Percentiles rank a stretch among this genome's conserved stretches.
These are phyloP conservation scores for Morone saxatilis DNA, from an alignment of 2,113 vertebrate genomes.

Conservation along the genomic window DNA sequence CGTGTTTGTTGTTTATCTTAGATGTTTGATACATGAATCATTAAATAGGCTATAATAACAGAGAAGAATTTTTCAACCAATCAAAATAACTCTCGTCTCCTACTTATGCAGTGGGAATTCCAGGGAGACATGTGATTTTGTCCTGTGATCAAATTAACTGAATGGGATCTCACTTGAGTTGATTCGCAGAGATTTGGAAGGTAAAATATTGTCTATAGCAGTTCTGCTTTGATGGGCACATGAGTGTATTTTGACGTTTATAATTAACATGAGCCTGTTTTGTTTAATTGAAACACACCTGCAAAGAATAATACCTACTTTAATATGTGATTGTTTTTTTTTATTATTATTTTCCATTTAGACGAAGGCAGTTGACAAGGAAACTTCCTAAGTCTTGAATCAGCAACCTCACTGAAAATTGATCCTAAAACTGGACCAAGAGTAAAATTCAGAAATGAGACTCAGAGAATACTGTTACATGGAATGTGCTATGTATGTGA, in stretches of 20 bases:
- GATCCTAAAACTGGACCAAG: slow-evolving; percentile 31
- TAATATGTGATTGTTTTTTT: neutral
- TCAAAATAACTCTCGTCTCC: neutral
- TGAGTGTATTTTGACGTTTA: neutral
- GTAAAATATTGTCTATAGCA: slow-evolving; percentile 4
- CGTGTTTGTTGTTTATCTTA: neutral
- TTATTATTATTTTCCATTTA: neutral
- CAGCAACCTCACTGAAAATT: neutral
- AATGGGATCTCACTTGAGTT: slow-evolving; percentile 35
- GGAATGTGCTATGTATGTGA: slow-evolving; percentile 6
- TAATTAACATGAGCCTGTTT: neutral
- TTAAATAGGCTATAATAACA: neutral
- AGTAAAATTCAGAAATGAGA: slow-evolving; percentile 20
- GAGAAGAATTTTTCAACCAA: neutral
- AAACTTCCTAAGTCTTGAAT: slow-evolving; percentile 17
- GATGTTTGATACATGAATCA: neutral
- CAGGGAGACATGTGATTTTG: neutral
- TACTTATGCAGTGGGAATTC: neutral
- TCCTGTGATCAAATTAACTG: slow-evolving; percentile 24
- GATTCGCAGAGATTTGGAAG: slow-evolving; percentile 40
- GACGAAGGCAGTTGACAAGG: slow-evolving; percentile 11
- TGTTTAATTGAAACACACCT: neutral
- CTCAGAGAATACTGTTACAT: slow-evolving; percentile 26
- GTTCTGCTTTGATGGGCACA: neutral
- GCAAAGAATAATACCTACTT: neutral